Base-by-base conservation (phyloP, 2,888 invertebrate genomes). In the Platycnemis pennipes region DNA sequence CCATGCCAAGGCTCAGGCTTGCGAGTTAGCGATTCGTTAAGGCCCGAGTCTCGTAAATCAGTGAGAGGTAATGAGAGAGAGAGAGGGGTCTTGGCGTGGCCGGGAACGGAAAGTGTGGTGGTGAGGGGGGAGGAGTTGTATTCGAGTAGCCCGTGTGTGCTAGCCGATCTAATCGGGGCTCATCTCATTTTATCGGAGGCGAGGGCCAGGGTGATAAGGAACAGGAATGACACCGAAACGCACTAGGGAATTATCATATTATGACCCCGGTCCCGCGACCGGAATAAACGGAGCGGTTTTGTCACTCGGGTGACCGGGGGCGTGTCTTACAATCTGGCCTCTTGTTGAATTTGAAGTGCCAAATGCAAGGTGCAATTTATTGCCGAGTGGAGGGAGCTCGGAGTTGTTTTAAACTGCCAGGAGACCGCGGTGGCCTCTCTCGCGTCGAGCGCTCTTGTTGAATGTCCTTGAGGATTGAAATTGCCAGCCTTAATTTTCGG, bases 1-100 rank as follows among this genome's bases (percentile, higher is more conserved):
- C 46, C 44, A 19, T 87, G 44, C 87, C 87, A 87, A 44, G 44
- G 63, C 63, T 44, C 42, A 87, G 87, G 37, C 87, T 87, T 87
- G 46, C 87, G 45, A 87, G 87, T 87, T 46, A 87, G 45, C 87
- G 45, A 87, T 87, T 87, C 87, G 87, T 87, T 87, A 87, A 87
- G 87, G 45, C 87, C 45, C 26, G 26, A n/a, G n/a, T 44, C 19
- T 87, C 87, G 87, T 87, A 87, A 87, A 87, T 87, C 87, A 46
- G 87, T n/a, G 87, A 87, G 87, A 22, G 87, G 87, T 87, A 87
- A 87, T 87, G 87, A 87, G 87, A 42, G 87, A 45, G 26, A 11
- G 77, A 77, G 26, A 26, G 77, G 77, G 31, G 77, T 77, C 13
- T 16, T 16, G 56, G 16, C 56, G 56, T 56, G 19, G 56, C 16